Evolutionary conservation across 2,797 vertebrate species (phyloP), one percentile per base, ranked within the genome.

Genomic region (Sebastes cheni): DNA sequence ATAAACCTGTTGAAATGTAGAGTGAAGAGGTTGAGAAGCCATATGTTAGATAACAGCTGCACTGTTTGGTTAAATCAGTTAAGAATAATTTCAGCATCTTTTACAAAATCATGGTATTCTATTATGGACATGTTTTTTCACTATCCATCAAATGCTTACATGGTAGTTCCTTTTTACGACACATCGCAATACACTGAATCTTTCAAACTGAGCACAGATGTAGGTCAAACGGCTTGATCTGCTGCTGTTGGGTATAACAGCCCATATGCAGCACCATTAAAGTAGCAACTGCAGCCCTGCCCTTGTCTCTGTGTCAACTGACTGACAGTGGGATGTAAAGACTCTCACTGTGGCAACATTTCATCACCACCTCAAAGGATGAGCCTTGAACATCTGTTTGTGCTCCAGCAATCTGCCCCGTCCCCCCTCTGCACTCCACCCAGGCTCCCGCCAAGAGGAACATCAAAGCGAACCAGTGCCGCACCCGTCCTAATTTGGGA

Each of bases 401-500:
- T 78, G 65, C 82, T 73, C 67, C 80, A 79, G 77, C 83, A 81
- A 80, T 85, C 87, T 87, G 79, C 78, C 66, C 71, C 39, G 14
- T 52, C 20, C 61, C n/a, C 55, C 54, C 46, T 22, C 59, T 16
- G 22, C 87, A 75, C 82, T 77, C 59, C 52, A 85, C 76, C 82
- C 67, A 29, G 23, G 60, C 82, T 75, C 83, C 84, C 81, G 80
- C 88, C 89, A 87, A 91, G 88, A 92, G 74, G 77, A 89, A 94
- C 94, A 93, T 96, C 95, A 96, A 95, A 96, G 93, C 14, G 18
- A 81, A 89, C 79, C 84, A 83, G 86, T 68, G 88, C 88, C 72
- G 86, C 87, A 82, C 90, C 87, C 85, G 81, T 85, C 88, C 88
- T 94, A 93, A 95, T 95, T 94, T 92, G 65, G 92, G 91, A 94